Percentiles rank a stretch among this genome's conserved stretches.
These are phyloP conservation scores for Sander lucioperca DNA, from an alignment of 2,113 vertebrate genomes.

Conservation along the genomic window DNA sequence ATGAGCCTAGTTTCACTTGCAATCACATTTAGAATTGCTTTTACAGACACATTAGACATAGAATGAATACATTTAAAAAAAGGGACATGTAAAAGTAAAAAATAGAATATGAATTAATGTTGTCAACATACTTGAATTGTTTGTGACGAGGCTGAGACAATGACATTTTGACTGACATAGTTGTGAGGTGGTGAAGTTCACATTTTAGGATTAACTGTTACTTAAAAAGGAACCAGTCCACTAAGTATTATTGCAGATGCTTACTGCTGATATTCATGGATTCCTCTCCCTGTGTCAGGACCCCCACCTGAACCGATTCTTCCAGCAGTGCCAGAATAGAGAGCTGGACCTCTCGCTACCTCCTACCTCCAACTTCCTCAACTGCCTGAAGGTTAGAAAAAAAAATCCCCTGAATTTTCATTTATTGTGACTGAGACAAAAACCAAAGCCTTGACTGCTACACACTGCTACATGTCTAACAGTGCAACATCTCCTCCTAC, in stretches of 20 bases:
- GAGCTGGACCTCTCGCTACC: conserved; percentile 91
- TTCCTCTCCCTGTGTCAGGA: conserved; percentile 84
- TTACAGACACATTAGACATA: background rate
- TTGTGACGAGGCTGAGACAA: conserved; percentile 5
- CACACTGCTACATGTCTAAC: conserved; percentile 13
- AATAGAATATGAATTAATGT: background rate
- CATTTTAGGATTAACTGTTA: conserved; percentile 22
- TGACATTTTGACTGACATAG: background rate
- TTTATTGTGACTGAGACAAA: conserved; percentile 19
- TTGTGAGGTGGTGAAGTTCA: background rate
- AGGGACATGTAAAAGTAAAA: background rate
- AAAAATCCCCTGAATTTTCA: conserved; percentile 12
- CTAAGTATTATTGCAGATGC: conserved; percentile 53
- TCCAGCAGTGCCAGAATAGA: conserved; percentile 97
- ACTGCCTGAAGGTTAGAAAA: conserved; percentile 92
- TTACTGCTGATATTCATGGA: conserved; percentile 29
- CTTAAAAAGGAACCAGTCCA: conserved; percentile 24
- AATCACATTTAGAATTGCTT: background rate
- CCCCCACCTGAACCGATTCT: conserved; percentile 94
- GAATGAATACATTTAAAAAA: background rate
- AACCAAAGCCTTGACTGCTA: background rate
- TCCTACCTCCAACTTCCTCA: conserved; percentile 93
- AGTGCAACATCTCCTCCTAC: conserved; percentile 10
- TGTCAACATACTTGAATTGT: conserved; percentile 1
- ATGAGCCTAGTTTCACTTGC: conserved; percentile 8